Percentiles rank a stretch among this genome's conserved stretches.
Conservation (phyloP, 1,140 invertebrate species). For the Bombus waltoni region DNA sequence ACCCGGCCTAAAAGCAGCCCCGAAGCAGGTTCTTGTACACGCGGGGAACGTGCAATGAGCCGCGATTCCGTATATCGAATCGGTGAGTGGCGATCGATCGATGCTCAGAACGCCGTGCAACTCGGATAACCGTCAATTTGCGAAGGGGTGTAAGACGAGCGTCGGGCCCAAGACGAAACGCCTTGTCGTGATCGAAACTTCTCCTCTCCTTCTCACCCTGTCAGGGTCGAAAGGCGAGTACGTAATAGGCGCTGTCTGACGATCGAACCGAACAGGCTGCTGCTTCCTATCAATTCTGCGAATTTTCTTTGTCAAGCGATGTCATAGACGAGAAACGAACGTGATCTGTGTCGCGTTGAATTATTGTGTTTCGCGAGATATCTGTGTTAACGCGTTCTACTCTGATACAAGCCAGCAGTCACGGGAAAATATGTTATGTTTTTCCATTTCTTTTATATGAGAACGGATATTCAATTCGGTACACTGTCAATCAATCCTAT, state of each 20-base stretch:
- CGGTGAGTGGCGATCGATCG: slow-evolving; percentile 67
- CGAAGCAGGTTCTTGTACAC: slow-evolving; percentile 46
- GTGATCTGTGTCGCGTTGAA: background rate
- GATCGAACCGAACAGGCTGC: slow-evolving; percentile 52
- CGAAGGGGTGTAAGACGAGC: slow-evolving; percentile 54
- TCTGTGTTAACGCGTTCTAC: background rate
- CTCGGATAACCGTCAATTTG: slow-evolving; percentile 68
- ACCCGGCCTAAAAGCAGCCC: slow-evolving; percentile 45
- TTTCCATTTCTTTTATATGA: background rate
- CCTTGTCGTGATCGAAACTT: slow-evolving; percentile 50
- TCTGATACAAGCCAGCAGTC: background rate
- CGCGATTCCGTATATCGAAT: slow-evolving; percentile 63
- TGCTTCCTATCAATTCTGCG: slow-evolving; percentile 27
- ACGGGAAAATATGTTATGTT: background rate
- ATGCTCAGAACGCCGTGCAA: slow-evolving; percentile 38
- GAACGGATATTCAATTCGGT: background rate
- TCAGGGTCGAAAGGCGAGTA: slow-evolving; percentile 51
- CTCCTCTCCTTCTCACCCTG: slow-evolving; percentile 7
- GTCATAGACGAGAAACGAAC: background rate
- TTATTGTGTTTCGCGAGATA: background rate
- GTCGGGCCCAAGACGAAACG: slow-evolving; percentile 59
- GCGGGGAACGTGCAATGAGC: slow-evolving; percentile 37
- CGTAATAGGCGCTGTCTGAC: slow-evolving; percentile 58
- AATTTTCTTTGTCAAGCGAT: slow-evolving; percentile 8
- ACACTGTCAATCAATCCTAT: background rate